These are phyloP conservation scores for Eugnorisma glareosa DNA, from an alignment of 2,888 invertebrate species.

Conservation along the genomic window DNA sequence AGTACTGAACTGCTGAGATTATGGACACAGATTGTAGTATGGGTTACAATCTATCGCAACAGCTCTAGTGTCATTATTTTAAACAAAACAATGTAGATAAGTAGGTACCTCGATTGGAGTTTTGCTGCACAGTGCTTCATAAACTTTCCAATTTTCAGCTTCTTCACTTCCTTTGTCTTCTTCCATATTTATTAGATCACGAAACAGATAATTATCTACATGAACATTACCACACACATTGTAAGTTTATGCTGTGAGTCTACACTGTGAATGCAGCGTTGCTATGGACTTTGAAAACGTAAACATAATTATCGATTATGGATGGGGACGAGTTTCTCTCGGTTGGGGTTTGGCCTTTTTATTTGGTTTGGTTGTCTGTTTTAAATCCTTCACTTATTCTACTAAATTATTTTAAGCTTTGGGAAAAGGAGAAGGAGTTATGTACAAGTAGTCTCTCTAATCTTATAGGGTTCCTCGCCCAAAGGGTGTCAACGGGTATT, in stretches of 20 bases:
- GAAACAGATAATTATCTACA: slow-evolving; percentile 11
- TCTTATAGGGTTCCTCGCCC: too few species aligned
- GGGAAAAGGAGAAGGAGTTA: not conserved
- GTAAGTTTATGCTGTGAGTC: slow-evolving; percentile 14
- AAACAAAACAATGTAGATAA: slow-evolving; percentile 15
- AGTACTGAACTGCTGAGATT: not conserved
- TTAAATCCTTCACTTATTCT: not conserved
- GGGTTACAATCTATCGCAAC: not conserved
- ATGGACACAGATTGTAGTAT: not conserved
- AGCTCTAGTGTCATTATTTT: not conserved
- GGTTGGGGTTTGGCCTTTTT: not conserved
- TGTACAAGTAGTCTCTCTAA: not conserved
- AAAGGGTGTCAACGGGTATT: too few species aligned
- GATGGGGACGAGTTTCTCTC: slow-evolving; percentile 1
- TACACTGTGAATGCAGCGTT: slow-evolving; percentile 61
- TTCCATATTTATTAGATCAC: slow-evolving; percentile 73
- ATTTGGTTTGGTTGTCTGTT: not conserved
- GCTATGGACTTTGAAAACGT: slow-evolving; percentile 69
- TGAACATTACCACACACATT: slow-evolving; percentile 20
- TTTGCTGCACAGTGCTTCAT: slow-evolving; percentile 92
- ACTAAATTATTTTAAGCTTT: not conserved
- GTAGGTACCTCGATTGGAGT: slow-evolving; percentile 88
- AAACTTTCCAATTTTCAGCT: slow-evolving; percentile 93
- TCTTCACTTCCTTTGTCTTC: slow-evolving; percentile 86
- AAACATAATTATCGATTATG: slow-evolving; percentile 74